Base-by-base conservation (phyloP, 1,140 invertebrate species). In the Phthorimaea operculella region DNA sequence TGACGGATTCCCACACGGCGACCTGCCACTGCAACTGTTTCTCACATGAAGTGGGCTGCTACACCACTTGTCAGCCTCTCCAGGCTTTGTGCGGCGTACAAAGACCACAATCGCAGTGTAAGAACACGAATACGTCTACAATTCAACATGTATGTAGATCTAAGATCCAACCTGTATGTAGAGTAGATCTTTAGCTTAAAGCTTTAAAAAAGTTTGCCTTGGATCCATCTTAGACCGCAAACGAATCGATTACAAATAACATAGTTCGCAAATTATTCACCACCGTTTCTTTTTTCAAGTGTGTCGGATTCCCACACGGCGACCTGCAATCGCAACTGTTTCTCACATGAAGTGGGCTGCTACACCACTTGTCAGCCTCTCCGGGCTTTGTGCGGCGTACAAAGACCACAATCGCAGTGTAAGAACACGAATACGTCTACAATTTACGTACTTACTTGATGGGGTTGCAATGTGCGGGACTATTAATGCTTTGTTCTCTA, bases 31-130 rank as follows among this genome's bases (percentile, higher is more conserved):
- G 73, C 68, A 75, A 80, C 72, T 77, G 64, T 84, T 84, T 84
- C 81, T 84, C 77, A 82, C 73, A 75, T 55, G 55, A 61, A 84
- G 81, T 72, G 75, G 76, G n/a, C n/a, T n/a, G n/a, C n/a, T n/a
- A n/a, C n/a, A n/a, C 76, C 73, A 80, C 75, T 81, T 65, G 42
- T n/a, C 33, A 45, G 34, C 42, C 42, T 10, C 42, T 45, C 42
- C 10, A 66, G 18, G 61, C 75, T 74, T 82, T 82, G 68, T 81
- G 53, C 65, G 11, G 57, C 54, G 63, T 78, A 84, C 79, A 83
- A 83, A 79, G 57, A 53, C 55, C 51, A 78, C 73, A 76, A 77
- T 72, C 64, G 66, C n/a, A n/a, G n/a, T n/a, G n/a, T n/a, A n/a
- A n/a, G n/a, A n/a, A n/a, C n/a, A n/a, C n/a, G n/a, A n/a, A n/a